Evolutionary conservation across 2,113 vertebrate species (phyloP).

Genomic region (Channa maculata): DNA sequence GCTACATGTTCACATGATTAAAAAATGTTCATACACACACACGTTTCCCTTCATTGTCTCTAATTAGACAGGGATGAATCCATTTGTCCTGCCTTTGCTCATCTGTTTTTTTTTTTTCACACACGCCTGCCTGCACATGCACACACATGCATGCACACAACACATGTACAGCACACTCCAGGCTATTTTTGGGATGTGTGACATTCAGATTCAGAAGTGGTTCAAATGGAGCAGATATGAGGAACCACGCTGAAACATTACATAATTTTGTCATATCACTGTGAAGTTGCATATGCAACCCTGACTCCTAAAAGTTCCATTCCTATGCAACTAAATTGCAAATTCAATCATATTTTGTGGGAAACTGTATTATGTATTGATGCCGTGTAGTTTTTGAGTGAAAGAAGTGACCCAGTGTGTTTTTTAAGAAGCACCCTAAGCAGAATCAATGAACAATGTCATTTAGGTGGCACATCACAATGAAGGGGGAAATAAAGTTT

Average conservation of each 20-base stretch:
- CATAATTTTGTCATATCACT: not conserved
- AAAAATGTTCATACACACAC: conserved; percentile 2
- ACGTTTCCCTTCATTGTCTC: conserved; percentile 54
- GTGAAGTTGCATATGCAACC: not conserved
- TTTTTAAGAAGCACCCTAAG: too few relatives aligned
- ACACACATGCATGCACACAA: not conserved
- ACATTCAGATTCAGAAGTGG: conserved; percentile 52
- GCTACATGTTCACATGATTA: not conserved
- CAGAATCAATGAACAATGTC: too few relatives aligned
- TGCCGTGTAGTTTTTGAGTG: too few relatives aligned
- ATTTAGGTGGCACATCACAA: too few relatives aligned
- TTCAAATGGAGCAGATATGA: conserved; percentile 37
- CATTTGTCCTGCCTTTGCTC: conserved; percentile 49
- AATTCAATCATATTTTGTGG: too few relatives aligned
- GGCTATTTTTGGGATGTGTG: conserved; percentile 55
- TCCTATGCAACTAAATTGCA: too few relatives aligned
- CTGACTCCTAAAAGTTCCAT: too few relatives aligned
- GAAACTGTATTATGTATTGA: too few relatives aligned
- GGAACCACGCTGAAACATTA: conserved; percentile 4
- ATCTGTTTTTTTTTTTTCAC: conserved; percentile 20
- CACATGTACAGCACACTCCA: conserved; percentile 13
- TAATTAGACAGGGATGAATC: conserved; percentile 67
- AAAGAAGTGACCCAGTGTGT: too few relatives aligned
- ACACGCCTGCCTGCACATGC: not conserved
- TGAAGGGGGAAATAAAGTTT: too few relatives aligned